Conservation (phyloP, 2,113 vertebrate genomes). For the Crotophaga sulcirostris region DNA sequence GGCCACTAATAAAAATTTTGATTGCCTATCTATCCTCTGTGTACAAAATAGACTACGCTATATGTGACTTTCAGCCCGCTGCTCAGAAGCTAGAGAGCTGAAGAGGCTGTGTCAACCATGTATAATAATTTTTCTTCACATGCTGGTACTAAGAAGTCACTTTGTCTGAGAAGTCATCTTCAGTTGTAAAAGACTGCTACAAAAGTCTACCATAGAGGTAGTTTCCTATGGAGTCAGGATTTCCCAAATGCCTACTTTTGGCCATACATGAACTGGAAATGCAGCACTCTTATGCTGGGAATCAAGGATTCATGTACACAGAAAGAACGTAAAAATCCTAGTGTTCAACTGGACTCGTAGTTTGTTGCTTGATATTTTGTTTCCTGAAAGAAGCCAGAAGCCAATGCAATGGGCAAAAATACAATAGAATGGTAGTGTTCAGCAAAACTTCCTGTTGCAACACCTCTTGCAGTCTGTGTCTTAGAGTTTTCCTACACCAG, state of each 20-base stretch:
- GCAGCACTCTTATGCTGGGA: not conserved
- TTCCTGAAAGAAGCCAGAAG: not conserved
- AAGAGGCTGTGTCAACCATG: not conserved
- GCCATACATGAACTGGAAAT: not conserved
- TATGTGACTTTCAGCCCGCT: not conserved
- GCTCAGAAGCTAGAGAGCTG: not conserved
- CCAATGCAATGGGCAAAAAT: not conserved
- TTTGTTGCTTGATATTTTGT: not conserved
- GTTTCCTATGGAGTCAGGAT: not conserved
- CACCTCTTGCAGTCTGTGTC: not conserved
- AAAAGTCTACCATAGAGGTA: not conserved
- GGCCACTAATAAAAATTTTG: not conserved
- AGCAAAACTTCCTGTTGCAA: not conserved
- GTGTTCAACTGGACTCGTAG: not conserved
- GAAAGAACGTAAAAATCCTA: not conserved
- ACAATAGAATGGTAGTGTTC: not conserved
- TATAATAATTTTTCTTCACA: not conserved
- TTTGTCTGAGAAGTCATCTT: not conserved
- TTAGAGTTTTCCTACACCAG: not conserved
- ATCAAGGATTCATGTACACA: not conserved
- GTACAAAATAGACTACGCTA: not conserved
- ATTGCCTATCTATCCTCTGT: not conserved
- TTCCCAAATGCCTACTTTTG: not conserved
- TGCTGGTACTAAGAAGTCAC: not conserved
- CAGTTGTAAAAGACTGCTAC: not conserved